A percentile compares a stretch with the other conserved stretches of the same genome.
Evolutionary conservation across 2,888 invertebrate species (phyloP).

Genomic region (Lycophotia porphyrea): DNA sequence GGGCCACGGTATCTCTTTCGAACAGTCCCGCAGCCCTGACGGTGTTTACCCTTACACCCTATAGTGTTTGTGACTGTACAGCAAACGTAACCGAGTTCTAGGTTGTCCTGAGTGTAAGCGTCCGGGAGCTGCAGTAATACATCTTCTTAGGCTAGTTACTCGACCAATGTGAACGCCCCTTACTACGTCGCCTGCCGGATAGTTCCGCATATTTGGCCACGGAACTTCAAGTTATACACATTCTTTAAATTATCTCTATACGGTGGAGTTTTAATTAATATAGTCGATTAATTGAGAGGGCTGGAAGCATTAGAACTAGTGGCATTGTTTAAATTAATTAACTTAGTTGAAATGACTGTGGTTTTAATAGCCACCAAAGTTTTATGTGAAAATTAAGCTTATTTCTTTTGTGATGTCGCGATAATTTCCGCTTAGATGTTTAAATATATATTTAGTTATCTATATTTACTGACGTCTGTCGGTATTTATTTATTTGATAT

Average conservation of each 20-base stretch:
- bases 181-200: conserved; percentile 5
- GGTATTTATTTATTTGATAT: too few relatives aligned
- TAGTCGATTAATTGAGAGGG: conserved; percentile 29
- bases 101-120: background rate
- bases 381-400: background rate
- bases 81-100: background rate
- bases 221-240: conserved; percentile 29
- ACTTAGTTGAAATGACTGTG: background rate
- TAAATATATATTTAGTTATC: too few relatives aligned
- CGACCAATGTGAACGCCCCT: background rate
- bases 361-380: background rate
- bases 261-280: conserved; percentile 49
- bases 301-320: background rate
- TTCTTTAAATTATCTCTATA: conserved; percentile 43
- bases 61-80: background rate
- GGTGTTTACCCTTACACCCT: too few relatives aligned
- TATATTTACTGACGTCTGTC: too few relatives aligned
- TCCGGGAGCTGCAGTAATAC: background rate
- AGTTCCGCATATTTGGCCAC: conserved; percentile 53
- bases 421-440: background rate
- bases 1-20: too few relatives aligned
- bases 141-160: conserved; percentile 7
- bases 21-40: too few relatives aligned
- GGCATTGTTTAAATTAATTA: background rate
- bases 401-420: background rate